Base-by-base conservation (phyloP, 1,140 invertebrate species). In the Temnothorax nylanderi region DNA sequence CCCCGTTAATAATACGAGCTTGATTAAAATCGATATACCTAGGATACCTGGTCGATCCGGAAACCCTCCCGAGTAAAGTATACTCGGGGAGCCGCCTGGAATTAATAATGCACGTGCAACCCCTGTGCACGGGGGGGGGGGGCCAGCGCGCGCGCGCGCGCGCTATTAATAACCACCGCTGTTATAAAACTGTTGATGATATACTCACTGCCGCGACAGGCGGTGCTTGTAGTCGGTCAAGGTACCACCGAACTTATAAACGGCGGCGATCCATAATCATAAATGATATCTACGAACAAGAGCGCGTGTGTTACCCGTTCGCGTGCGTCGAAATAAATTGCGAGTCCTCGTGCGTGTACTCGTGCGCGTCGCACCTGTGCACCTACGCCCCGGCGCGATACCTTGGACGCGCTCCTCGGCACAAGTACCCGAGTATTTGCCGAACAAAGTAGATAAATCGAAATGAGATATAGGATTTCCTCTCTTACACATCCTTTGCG, bases 181-280 rank as follows among this genome's bases (percentile, higher is more conserved):
- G 80, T 37, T 75, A 32, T 90, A 89, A 90, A 90, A 90, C 60
- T 89, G 85, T 54, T 90, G 87, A 90, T 90, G 89, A 90, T 90
- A 90, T 89, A 90, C 89, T 90, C 85, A 90, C 89, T 90, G 47
- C 65, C 74, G 85, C 89, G 78, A 89, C 88, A 87, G 86, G 84
- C 76, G 77, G 89, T 90, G 78, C 89, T 90, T 90, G 89, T 90
- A 90, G 67, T 88, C 88, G 86, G 86, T 90, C 88, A 86, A 88
- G 89, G 86, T 90, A 87, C 56, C 89, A 85, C 86, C 89, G 56
- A 90, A 90, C 78, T 89, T 87, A 87, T 85, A 90, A 90, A 90
- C 86, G 75, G 75, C 80, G 62, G 44, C 75, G 74, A 90, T 90
- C 80, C 67, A 89, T 90, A 90, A 90, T 41, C 85, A 78, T 86